These are phyloP conservation scores for Ardeotis arabs DNA, from an alignment of 2,113 vertebrate species.

Conservation along the genomic window DNA sequence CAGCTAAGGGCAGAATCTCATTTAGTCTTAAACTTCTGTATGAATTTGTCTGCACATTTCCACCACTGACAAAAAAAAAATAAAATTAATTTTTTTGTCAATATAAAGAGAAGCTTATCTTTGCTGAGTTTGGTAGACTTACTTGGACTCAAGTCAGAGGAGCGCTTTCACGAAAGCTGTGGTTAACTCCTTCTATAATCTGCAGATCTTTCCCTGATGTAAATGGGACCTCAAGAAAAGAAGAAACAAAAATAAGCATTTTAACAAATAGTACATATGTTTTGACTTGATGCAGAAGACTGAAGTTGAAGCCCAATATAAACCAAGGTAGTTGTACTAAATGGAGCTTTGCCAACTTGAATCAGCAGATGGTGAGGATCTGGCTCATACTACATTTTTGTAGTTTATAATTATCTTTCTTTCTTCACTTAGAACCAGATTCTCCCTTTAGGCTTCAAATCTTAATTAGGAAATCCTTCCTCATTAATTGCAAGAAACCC, in stretches of 20 bases:
- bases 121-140: not conserved
- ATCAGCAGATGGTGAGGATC: slow-evolving; percentile 43
- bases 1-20: not conserved
- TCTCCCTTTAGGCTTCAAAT: slow-evolving; percentile 40
- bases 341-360: slow-evolving; percentile 17
- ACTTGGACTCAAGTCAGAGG: not conserved
- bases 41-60: not conserved
- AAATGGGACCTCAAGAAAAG: slow-evolving; percentile 24
- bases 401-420: slow-evolving; percentile 41
- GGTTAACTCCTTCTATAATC: slow-evolving; percentile 14
- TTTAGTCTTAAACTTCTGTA: not conserved
- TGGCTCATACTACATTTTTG: not conserved
- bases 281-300: not conserved
- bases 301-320: not conserved
- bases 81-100: not conserved
- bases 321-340: slow-evolving; percentile 24
- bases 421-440: slow-evolving; percentile 34
- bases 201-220: not conserved
- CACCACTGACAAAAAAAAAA: not conserved
- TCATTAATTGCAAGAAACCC: slow-evolving; percentile 4
- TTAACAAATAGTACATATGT: not conserved
- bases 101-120: not conserved
- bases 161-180: not conserved
- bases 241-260: slow-evolving; percentile 8
- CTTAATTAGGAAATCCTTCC: slow-evolving; percentile 40